Conservation (phyloP, 2,888 invertebrate species). For the Malachius bipustulatus region DNA sequence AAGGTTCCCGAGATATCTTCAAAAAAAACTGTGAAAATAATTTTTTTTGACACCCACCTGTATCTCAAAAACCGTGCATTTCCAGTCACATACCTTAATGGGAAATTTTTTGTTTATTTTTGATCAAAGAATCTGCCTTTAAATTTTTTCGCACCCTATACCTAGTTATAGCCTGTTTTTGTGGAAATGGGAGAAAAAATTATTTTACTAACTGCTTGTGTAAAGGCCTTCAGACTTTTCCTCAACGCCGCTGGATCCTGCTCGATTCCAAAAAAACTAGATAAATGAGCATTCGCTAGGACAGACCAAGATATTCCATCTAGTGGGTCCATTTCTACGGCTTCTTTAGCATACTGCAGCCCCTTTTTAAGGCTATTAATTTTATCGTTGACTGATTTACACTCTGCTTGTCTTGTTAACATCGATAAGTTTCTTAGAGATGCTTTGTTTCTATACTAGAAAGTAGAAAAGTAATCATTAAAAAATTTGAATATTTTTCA, state of each 20-base stretch:
- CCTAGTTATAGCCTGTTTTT: too few species aligned
- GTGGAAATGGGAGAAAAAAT: too few species aligned
- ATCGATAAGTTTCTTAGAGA: slow-evolving; percentile 73
- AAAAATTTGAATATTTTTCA: too few species aligned
- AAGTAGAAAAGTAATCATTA: too few species aligned
- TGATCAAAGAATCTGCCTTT: too few species aligned
- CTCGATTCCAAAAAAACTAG: slow-evolving; percentile 61
- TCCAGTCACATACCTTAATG: too few species aligned
- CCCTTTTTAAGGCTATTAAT: slow-evolving; percentile 55
- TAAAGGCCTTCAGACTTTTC: slow-evolving; percentile 67
- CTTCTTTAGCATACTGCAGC: slow-evolving; percentile 68
- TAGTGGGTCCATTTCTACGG: slow-evolving; percentile 60
- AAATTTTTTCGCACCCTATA: too few species aligned
- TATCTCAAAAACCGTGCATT: too few species aligned
- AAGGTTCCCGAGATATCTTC: too few species aligned
- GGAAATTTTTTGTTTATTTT: too few species aligned
- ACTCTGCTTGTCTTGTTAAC: slow-evolving; percentile 56
- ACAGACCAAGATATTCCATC: slow-evolving; percentile 79
- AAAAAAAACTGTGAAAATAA: too few species aligned
- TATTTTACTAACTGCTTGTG: slow-evolving; percentile 63
- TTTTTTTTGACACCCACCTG: too few species aligned
- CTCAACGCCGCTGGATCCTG: slow-evolving; percentile 62
- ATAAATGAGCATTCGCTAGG: slow-evolving; percentile 74
- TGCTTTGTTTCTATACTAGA: slow-evolving; percentile 58
- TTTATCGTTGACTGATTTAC: slow-evolving; percentile 40